Conservation (phyloP, 2,797 vertebrate species). For the Sorex maritimensis region DNA sequence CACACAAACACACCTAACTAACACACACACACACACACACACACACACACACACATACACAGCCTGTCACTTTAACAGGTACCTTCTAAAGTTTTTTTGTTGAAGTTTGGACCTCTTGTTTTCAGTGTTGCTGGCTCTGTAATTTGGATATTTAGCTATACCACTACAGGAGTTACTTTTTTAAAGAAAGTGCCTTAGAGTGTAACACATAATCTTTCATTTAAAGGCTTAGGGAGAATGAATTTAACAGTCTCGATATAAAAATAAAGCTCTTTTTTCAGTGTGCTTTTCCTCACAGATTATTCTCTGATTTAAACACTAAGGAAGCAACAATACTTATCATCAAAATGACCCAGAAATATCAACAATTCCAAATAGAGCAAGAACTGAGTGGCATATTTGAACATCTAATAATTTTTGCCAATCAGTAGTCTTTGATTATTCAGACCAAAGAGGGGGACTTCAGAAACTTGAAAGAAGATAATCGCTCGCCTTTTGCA, state of each 20-base stretch:
- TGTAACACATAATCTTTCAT: not conserved
- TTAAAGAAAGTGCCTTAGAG: slow-evolving; percentile 8
- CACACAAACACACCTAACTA: too few species aligned
- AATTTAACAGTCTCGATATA: not conserved
- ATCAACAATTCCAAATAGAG: slow-evolving; percentile 30
- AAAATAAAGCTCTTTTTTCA: slow-evolving; percentile 35
- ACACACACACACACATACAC: too few species aligned
- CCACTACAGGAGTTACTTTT: not conserved
- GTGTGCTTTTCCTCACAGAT: not conserved
- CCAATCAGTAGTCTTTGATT: slow-evolving; percentile 24
- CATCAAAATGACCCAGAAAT: slow-evolving; percentile 58
- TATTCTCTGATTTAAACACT: slow-evolving; percentile 31
- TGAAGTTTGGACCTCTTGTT: too few species aligned
- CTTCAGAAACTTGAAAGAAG: not conserved
- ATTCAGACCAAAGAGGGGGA: not conserved
- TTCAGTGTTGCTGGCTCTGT: too few species aligned
- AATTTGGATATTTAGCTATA: too few species aligned
- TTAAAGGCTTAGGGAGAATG: slow-evolving; percentile 49
- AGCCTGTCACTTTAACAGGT: too few species aligned
- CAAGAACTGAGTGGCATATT: not conserved
- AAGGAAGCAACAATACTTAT: not conserved
- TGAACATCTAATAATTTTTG: slow-evolving; percentile 15
- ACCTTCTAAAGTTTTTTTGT: too few species aligned
- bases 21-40: too few species aligned
- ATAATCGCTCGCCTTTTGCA: not conserved